phyloP scores from a whole-genome alignment of 2,888 invertebrate genomes.

The Lysandra coridon region DNA sequence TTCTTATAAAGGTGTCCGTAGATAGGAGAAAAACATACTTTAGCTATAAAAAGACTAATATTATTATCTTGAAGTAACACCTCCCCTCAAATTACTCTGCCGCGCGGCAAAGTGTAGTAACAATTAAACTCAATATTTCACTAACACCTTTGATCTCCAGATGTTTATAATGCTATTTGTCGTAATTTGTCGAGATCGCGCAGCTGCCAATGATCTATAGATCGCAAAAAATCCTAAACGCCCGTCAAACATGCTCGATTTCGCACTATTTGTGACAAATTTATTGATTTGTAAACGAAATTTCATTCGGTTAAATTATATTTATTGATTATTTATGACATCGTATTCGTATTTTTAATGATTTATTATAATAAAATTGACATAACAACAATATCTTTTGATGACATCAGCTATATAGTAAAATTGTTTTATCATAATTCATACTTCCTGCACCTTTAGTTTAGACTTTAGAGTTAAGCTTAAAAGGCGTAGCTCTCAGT shows the following conservation, averaged over 20 bases:
- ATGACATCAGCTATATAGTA: background rate
- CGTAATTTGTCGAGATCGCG: constrained; percentile 47
- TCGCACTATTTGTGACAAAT: constrained; percentile 37
- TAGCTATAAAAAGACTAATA: background rate
- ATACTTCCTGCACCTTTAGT: no score
- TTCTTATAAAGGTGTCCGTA: no score
- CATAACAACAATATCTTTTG: background rate
- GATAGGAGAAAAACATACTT: no score
- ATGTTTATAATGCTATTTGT: constrained; percentile 47
- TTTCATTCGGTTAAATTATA: background rate
- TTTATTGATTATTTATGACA: background rate
- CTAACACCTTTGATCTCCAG: constrained; percentile 37
- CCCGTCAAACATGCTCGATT: constrained; percentile 32
- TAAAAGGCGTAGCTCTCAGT: no score
- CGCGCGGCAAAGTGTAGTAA: background rate
- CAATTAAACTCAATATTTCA: constrained; percentile 34
- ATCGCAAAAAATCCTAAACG: constrained; percentile 21
- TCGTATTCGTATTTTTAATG: background rate
- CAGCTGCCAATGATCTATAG: constrained; percentile 26
- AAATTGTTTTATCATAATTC: no score
- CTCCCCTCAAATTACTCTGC: constrained; percentile 26
- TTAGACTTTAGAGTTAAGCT: no score
- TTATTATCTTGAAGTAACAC: background rate
- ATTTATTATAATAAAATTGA: background rate
- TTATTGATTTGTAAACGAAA: constrained; percentile 34